Percentiles rank a stretch among this genome's conserved stretches.
Evolutionary conservation across 1,140 invertebrate species (phyloP).

Genomic region (Daktulosphaira vitifoliae): DNA sequence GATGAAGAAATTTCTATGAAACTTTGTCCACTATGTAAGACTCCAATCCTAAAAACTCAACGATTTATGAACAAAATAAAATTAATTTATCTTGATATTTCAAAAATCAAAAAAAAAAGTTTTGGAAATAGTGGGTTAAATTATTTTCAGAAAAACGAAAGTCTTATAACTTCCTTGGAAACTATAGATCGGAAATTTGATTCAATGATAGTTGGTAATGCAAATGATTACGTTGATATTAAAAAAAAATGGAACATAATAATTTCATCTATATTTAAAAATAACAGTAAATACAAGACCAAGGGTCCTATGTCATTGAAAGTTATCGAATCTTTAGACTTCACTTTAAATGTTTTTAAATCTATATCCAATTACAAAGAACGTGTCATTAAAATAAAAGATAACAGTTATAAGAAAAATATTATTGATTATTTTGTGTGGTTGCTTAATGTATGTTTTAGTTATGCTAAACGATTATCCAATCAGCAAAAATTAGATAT

Average conservation of each 20-base stretch:
- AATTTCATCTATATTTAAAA: not conserved
- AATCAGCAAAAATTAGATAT: slow-evolving; percentile 32
- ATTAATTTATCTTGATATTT: slow-evolving; percentile 47
- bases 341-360: not conserved
- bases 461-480: not conserved
- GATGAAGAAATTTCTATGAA: slow-evolving; percentile 49
- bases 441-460: slow-evolving; percentile 9
- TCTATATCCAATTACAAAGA: slow-evolving; percentile 2
- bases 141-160: not conserved
- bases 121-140: slow-evolving; percentile 40
- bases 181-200: not conserved
- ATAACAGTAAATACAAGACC: not conserved
- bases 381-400: not conserved
- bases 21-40: slow-evolving; percentile 55
- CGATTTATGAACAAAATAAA: slow-evolving; percentile 55
- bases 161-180: not conserved
- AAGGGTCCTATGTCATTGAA: not conserved
- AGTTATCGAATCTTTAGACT: slow-evolving; percentile 9
- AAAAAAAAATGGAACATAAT: not conserved
- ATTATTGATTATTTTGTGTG: slow-evolving; percentile 1
- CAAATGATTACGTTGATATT: not conserved
- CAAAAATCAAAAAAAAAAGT: slow-evolving; percentile 48
- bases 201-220: not conserved
- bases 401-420: not conserved
- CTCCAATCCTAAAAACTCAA: slow-evolving; percentile 51